Evolutionary conservation across 2,113 vertebrate genomes (phyloP), one percentile per base, ranked within the genome.

Genomic region (Chaenogobius annularis): DNA sequence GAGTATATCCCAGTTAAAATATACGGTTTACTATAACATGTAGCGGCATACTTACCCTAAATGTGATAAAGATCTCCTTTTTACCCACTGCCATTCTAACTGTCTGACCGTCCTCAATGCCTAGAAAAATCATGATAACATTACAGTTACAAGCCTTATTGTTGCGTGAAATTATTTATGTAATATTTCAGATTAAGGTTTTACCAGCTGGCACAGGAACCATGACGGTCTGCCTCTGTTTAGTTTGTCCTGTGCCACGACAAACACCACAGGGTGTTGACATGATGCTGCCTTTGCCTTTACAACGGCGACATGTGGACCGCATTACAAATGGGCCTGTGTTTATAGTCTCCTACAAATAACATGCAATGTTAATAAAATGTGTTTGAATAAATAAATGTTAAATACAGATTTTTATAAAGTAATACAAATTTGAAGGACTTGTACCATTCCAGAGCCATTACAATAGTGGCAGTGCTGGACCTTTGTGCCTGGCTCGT

Each of bases 251-350:
- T 0, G 90, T 88, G 22, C 98, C 98, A 7, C 92, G 92, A 72
- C 98, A 99, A 0, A 93, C 17, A 0, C 88, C 20, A 0, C 97
- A 99, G 0, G 96, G 97, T 0, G 90, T 91, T 0, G 94, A 93
- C 52, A 98, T 90, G 72, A 97, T 89, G 1, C 94, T 89, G 56
- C 97, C 98, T 5, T 95, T 95, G 7, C 98, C 98, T 0, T 93
- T 84, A 7, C 98, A 99, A 15, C 95, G 94, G 0, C 96, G 94
- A 68, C 98, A 99, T 0, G 96, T 97, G 3, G 98, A 98, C 1
- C 96, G 95, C 98, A 99, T 99, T 66, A 99, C 97, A 0, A 99
- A 99, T 0, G 97, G 98, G 2, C 98, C 98, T 0, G 96, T 99
- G 52, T 97, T 99, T 80, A 99, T 91, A 0, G 98, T 99, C 91